Conservation (phyloP, 2,113 vertebrate species). For the Megaceryle maxima region DNA sequence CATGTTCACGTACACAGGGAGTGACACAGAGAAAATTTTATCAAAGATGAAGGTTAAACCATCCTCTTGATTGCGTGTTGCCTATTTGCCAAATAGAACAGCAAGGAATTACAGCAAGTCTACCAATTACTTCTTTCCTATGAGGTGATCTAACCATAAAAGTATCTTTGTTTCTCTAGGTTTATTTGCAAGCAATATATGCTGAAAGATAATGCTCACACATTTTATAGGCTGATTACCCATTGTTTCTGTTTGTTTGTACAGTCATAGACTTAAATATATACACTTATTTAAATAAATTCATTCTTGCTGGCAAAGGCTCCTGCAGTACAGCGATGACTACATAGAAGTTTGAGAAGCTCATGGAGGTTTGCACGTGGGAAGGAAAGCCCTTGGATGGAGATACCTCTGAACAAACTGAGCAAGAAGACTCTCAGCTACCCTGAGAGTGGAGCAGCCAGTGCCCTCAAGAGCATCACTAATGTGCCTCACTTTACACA, state of each 20-base stretch:
- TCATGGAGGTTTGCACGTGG: rapidly evolving
- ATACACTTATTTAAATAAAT: background rate
- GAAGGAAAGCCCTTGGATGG: background rate
- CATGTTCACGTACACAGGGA: background rate
- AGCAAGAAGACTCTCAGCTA: background rate
- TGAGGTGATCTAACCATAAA: background rate
- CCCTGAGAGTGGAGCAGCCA: background rate
- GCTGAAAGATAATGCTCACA: background rate
- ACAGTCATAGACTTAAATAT: background rate
- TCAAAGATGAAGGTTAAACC: background rate
- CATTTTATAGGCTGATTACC: background rate
- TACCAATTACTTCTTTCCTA: background rate
- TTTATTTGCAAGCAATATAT: background rate
- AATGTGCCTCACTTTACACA: rapidly evolving
- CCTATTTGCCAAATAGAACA: background rate
- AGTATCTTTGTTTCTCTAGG: background rate
- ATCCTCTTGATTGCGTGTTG: background rate
- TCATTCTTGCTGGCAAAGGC: background rate
- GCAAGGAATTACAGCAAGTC: background rate
- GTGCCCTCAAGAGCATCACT: rapidly evolving
- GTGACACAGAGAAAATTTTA: background rate
- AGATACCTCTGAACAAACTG: background rate
- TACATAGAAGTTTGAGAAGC: background rate
- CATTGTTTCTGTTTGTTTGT: background rate
- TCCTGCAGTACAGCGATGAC: background rate